A percentile compares a stretch with the other conserved stretches of the same genome.
These are phyloP conservation scores for Pocillopora grandis DNA, from an alignment of 92 coral and sea anemone species.

Conservation along the genomic window DNA sequence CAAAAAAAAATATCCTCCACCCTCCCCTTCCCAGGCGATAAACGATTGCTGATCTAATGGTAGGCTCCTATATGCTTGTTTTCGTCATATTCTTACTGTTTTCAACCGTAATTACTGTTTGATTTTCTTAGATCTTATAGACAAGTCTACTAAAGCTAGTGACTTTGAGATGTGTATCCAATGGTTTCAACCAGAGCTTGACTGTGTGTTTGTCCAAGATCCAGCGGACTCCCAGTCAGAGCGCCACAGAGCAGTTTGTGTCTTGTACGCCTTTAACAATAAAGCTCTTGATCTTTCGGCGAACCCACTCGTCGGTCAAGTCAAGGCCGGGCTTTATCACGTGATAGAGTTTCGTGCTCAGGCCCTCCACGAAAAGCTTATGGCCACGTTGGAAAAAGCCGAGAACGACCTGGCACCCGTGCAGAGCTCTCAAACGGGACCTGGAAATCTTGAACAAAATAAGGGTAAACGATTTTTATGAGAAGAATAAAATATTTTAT, in stretches of 20 bases:
- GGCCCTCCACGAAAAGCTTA: conserved; percentile 79
- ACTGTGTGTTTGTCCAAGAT: conserved; percentile 21
- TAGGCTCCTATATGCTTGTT: too few relatives aligned
- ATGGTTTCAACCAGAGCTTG: conserved; percentile 69
- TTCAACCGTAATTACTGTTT: background rate
- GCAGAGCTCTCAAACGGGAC: conserved; percentile 30
- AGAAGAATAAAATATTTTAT: background rate
- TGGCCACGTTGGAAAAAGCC: conserved; percentile 79
- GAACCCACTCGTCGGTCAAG: conserved; percentile 36
- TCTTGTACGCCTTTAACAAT: conserved; percentile 81
- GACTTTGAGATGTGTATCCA: conserved; percentile 85
- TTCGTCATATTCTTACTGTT: background rate
- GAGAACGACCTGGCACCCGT: conserved; percentile 71
- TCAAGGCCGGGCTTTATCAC: conserved; percentile 68
- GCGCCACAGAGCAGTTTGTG: conserved; percentile 18
- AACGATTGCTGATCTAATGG: too few relatives aligned
- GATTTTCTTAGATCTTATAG: conserved; percentile 5
- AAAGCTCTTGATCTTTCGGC: conserved; percentile 59
- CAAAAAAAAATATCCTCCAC: too few relatives aligned
- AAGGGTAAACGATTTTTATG: background rate
- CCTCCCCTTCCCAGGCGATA: too few relatives aligned
- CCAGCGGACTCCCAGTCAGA: conserved; percentile 28
- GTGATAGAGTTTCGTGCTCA: conserved; percentile 53
- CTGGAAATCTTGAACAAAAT: conserved; percentile 2
- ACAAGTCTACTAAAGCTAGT: conserved; percentile 51